phyloP scores from a whole-genome alignment of 1,140 invertebrate species.

The Hermatobates lingyangjiaoensis region DNA sequence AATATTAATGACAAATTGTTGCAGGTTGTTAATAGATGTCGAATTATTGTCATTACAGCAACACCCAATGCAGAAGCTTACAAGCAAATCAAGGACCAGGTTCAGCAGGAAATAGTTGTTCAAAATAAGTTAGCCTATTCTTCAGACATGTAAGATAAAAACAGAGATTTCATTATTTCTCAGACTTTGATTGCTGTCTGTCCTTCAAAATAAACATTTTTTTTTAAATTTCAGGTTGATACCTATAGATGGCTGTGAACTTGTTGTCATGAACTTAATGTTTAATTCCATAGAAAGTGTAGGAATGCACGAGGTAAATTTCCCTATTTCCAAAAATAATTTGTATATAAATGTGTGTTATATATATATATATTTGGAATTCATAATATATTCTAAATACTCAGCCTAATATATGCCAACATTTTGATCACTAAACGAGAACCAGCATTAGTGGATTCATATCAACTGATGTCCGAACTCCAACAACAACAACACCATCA shows the following conservation, averaged over 20 bases:
- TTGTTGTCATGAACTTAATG: constrained; percentile 73
- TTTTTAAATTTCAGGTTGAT: constrained; percentile 35
- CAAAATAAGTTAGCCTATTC: constrained; percentile 54
- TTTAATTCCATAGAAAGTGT: constrained; percentile 49
- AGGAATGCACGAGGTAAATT: constrained; percentile 21
- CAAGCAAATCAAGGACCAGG: constrained; percentile 65
- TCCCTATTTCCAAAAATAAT: neutral
- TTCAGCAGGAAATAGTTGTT: constrained; percentile 52
- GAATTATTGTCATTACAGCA: constrained; percentile 76
- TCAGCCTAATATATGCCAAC: neutral
- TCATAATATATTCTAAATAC: neutral
- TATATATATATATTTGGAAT: neutral
- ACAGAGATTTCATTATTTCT: neutral
- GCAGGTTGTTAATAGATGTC: constrained; percentile 42
- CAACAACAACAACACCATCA: neutral
- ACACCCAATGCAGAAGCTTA: constrained; percentile 65
- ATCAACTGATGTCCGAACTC: neutral
- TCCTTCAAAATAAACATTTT: neutral
- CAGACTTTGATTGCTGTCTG: neutral
- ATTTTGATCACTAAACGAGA: neutral
- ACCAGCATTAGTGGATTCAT: neutral
- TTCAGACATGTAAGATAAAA: constrained; percentile 32
- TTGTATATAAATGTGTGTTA: neutral
- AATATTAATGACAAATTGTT: neutral
- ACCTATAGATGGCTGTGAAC: constrained; percentile 64